A percentile compares a stretch with the other conserved stretches of the same genome.
Conservation (phyloP, 2,888 invertebrate genomes). For the Agrypnus murinus region DNA sequence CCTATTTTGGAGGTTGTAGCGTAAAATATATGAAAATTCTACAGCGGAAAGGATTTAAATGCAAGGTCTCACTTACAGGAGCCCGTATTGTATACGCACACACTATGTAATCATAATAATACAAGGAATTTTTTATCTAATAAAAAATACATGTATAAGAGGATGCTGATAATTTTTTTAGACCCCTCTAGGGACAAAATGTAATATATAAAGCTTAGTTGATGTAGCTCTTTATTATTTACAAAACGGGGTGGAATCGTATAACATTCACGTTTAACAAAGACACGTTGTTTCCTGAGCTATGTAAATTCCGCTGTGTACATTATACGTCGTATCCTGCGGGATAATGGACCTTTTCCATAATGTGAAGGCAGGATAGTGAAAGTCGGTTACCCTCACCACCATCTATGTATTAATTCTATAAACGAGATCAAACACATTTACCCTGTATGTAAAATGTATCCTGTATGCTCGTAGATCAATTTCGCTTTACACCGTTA, state of each 20-base stretch:
- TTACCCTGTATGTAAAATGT: too few relatives aligned
- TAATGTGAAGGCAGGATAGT: conserved; percentile 15
- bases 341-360: conserved; percentile 21
- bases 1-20: too few relatives aligned
- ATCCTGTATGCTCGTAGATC: conserved; percentile 4
- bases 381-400: conserved; percentile 8
- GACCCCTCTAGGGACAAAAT: not conserved
- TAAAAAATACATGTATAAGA: too few relatives aligned
- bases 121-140: too few relatives aligned
- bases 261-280: conserved; percentile 17
- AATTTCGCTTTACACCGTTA: not conserved
- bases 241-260: conserved; percentile 9
- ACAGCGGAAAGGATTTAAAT: too few relatives aligned
- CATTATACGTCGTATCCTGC: conserved; percentile 14
- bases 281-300: conserved; percentile 15
- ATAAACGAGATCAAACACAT: conserved; percentile 14
- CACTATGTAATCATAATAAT: too few relatives aligned
- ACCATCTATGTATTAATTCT: conserved; percentile 1
- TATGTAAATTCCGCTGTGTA: conserved; percentile 19
- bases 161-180: conserved; percentile 13
- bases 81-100: too few relatives aligned
- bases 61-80: too few relatives aligned
- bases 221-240: conserved; percentile 10
- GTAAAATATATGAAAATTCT: too few relatives aligned
- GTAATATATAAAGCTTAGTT: conserved; percentile 18